These are phyloP conservation scores for Muscicapa adusta DNA, from an alignment of 2,113 vertebrate genomes.

Conservation along the genomic window DNA sequence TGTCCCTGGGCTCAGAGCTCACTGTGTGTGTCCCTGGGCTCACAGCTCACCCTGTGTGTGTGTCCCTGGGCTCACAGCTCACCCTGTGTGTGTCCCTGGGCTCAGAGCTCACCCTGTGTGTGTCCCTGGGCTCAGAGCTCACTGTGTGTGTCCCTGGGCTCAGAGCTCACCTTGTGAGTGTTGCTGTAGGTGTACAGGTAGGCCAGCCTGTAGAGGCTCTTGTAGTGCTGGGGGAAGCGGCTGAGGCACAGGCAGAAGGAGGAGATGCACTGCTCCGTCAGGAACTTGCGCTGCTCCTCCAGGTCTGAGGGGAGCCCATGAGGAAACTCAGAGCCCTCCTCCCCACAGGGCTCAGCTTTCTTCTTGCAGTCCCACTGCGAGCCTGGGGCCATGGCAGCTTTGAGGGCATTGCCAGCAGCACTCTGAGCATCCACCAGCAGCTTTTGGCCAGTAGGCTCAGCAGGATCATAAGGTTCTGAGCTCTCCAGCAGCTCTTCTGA, in stretches of 20 bases:
- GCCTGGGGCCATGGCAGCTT: conserved; percentile 16
- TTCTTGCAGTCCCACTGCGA: conserved; percentile 76
- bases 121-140: conserved; percentile 76
- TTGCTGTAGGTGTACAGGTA: conserved; percentile 90
- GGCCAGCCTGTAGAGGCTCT: conserved; percentile 95
- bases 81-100: not conserved
- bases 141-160: conserved; percentile 33
- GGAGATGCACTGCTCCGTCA: conserved; percentile 87
- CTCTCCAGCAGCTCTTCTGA: conserved; percentile 65
- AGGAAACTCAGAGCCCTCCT: conserved; percentile 81
- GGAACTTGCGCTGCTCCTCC: conserved; percentile 84
- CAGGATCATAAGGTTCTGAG: conserved; percentile 50
- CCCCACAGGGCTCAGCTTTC: conserved; percentile 72
- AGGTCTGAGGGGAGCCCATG: conserved; percentile 79
- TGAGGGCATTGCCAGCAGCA: conserved; percentile 58
- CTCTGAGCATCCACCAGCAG: conserved; percentile 39
- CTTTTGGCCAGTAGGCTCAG: conserved; percentile 54
- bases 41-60: conserved; percentile 85
- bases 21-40: not conserved
- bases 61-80: conserved; percentile 72
- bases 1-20: conserved; percentile 72
- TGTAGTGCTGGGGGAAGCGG: conserved; percentile 98
- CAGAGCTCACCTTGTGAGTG: conserved; percentile 83
- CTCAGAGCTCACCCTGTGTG: conserved; percentile 80
- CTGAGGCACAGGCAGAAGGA: conserved; percentile 90